Conservation (phyloP, 2,888 invertebrate genomes). For the Cremastinae sp. region DNA sequence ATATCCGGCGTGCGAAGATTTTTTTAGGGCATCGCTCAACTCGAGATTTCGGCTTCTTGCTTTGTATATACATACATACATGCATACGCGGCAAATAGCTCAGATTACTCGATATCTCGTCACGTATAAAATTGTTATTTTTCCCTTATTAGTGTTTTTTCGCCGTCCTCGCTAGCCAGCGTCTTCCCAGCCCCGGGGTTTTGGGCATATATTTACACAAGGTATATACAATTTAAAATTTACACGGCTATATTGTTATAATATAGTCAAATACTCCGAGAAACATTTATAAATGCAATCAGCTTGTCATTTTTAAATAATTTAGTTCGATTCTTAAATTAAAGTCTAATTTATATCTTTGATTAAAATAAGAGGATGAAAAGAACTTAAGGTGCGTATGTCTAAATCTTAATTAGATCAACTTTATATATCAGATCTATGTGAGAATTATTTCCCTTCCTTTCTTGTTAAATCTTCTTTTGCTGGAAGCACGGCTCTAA, state of each 20-base stretch:
- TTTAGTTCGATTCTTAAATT: constrained; percentile 73
- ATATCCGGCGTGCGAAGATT: too few species aligned
- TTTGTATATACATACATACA: too few species aligned
- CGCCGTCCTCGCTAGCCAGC: background rate
- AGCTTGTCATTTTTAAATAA: constrained; percentile 69
- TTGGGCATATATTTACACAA: constrained; percentile 63
- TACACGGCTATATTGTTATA: constrained; percentile 52
- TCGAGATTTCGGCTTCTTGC: too few species aligned
- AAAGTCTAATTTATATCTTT: constrained; percentile 74
- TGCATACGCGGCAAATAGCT: background rate
- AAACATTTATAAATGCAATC: constrained; percentile 51
- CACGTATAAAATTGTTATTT: constrained; percentile 52
- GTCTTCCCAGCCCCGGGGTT: constrained; percentile 26
- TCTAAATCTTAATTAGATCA: constrained; percentile 27
- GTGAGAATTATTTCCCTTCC: too few species aligned
- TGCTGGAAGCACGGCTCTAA: too few species aligned
- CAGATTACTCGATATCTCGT: too few species aligned
- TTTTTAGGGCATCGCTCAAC: too few species aligned
- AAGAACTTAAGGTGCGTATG: constrained; percentile 67
- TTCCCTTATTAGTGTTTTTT: constrained; percentile 2
- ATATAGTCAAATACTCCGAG: constrained; percentile 60
- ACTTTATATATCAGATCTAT: constrained; percentile 52
- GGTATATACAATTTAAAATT: constrained; percentile 63
- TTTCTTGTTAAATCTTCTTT: too few species aligned
- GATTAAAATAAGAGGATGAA: constrained; percentile 71